Evolutionary conservation across 1,140 invertebrate genomes (phyloP).

Genomic region (Bombus superbus): DNA sequence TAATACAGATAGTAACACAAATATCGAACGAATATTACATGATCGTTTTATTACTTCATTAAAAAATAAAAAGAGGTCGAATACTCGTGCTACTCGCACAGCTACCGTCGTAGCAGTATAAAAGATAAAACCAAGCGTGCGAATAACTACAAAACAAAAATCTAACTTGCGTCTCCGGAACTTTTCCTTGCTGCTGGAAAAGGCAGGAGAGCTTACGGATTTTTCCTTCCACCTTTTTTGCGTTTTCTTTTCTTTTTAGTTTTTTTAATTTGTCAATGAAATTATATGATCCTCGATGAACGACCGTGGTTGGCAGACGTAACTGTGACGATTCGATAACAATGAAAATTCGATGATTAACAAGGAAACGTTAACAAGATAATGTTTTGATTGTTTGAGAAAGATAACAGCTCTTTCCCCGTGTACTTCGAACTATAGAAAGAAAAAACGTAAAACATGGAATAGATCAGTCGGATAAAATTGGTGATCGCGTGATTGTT

Average conservation of each 20-base stretch:
- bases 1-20: conserved; percentile 61
- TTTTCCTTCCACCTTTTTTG: background rate
- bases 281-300: background rate
- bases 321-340: conserved; percentile 29
- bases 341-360: conserved; percentile 17
- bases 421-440: background rate
- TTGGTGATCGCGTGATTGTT: conserved; percentile 30
- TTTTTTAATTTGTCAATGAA: background rate
- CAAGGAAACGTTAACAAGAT: conserved; percentile 17
- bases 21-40: conserved; percentile 61
- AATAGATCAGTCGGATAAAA: conserved; percentile 35
- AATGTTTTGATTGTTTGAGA: conserved; percentile 12
- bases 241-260: background rate
- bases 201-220: conserved; percentile 59
- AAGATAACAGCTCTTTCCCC: conserved; percentile 8
- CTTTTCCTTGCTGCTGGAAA: conserved; percentile 70
- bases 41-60: conserved; percentile 52
- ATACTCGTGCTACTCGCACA: conserved; percentile 60
- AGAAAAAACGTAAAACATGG: conserved; percentile 5
- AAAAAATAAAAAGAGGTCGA: conserved; percentile 57
- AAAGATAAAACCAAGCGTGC: conserved; percentile 54
- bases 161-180: conserved; percentile 49
- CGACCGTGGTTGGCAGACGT: conserved; percentile 26
- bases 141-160: conserved; percentile 55
- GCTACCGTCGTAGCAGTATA: conserved; percentile 57